Evolutionary conservation across 2,797 vertebrate genomes (phyloP).

Genomic region (Enteromius unitaeniatus): DNA sequence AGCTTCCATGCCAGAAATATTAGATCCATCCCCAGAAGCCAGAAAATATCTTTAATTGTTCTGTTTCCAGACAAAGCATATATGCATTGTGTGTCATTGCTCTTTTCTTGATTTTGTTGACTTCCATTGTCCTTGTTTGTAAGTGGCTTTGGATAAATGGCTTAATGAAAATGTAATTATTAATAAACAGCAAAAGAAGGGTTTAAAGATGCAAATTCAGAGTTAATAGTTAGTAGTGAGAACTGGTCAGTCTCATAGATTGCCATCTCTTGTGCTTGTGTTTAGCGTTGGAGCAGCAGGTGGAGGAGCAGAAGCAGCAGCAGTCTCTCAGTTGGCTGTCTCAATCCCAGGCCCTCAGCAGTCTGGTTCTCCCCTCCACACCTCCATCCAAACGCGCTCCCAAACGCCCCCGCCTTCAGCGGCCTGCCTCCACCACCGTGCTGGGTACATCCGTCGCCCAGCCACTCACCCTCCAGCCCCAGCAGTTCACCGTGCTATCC

Average conservation of each 20-base stretch:
- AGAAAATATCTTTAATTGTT: no score
- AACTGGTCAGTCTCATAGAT: background rate
- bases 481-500: constrained; percentile 92
- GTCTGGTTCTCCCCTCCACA: constrained; percentile 74
- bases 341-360: constrained; percentile 84
- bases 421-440: constrained; percentile 88
- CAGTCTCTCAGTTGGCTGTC: constrained; percentile 82
- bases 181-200: no score
- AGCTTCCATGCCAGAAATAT: no score
- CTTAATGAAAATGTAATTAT: no score
- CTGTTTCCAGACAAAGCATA: no score
- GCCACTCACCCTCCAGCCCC: constrained; percentile 76
- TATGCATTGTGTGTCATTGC: no score
- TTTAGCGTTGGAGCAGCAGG: constrained; percentile 89
- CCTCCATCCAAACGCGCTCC: constrained; percentile 79
- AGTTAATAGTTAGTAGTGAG: background rate
- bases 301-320: constrained; percentile 93
- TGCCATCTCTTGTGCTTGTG: background rate
- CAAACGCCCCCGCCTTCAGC: constrained; percentile 92
- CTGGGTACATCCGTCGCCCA: constrained; percentile 78
- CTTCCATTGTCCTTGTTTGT: no score
- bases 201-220: background rate
- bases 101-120: no score
- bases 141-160: no score
- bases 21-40: no score